Evolutionary conservation across 1,140 invertebrate genomes (phyloP), one percentile per base, ranked within the genome.

Genomic region (Anadara kagoshimensis): DNA sequence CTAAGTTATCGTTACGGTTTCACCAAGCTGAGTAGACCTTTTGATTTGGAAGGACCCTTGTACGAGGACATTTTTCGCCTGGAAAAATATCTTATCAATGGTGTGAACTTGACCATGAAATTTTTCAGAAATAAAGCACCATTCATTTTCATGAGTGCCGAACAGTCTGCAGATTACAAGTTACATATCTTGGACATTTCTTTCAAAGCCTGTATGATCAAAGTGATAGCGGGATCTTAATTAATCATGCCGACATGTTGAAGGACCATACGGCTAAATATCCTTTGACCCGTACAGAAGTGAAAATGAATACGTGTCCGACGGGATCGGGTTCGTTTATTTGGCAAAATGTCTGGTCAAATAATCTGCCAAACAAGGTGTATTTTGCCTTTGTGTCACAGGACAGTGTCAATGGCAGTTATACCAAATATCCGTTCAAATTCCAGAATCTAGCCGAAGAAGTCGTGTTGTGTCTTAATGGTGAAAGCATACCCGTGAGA

Each of bases 401-500:
- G 51, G 68, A 5, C 1, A 51, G 14, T 18, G 72, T 68, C n/a
- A 74, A 74, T 26, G 72, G 72, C n/a, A 45, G 56, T 29, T 74
- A 74, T 45, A 68, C 58, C 1, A 74, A 69, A 63, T 68, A 74
- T 62, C 64, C 57, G 14, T 73, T 67, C 22, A 62, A 73, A n/a
- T 73, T 73, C 51, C 57, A 66, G 36, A 41, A 67, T 62, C 44
- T 61, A 11, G 53, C 41, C 1, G 12, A 16, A 36, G 57, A 61
- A 2, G 47, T 73, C 26, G 54, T 47, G n/a, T 43, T 73, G 20
- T 67, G 61, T 47, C 58, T 68, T 11, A 73, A 73, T 62, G 64
- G 71, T 11, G 71, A 59, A 47, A 65, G 62, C 36, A 45, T 73
- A 29, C 63, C 56, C 3, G 63, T 24, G 20, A 45, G 63, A 54